Evolutionary conservation across 1,140 invertebrate genomes (phyloP), one percentile per base, ranked within the genome.

Genomic region (Medauroidea extradentata): DNA sequence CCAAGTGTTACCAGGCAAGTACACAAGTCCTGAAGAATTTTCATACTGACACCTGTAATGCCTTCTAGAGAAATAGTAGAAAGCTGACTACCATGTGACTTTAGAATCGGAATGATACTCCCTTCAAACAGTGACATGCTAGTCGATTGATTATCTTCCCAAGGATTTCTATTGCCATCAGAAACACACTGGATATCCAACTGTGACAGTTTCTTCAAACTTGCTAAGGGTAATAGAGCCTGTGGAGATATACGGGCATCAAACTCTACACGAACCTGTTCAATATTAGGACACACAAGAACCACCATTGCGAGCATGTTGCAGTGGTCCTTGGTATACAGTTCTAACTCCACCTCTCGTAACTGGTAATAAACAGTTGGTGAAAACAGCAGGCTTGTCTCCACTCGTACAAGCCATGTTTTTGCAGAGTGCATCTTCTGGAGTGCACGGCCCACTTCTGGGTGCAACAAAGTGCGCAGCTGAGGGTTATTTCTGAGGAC

Each of bases 401-500:
- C 56, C 13, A 49, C 29, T 29, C 42, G 8, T 18, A 49, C 21
- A 23, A 39, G 19, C 56, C 56, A 57, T 14, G 48, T 39, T 24
- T 39, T 25, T 50, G 56, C 38, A 7, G 41, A 27, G 39, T 63
- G 61, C 23, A 59, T 42, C 53, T 63, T 63, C 42, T 53, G 43
- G 8, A 63, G 25, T n/a, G 61, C 57, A 16, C 51, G 49, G 2
- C 59, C 57, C 14, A 63, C 61, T 21, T 63, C 61, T 23, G 56
- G 43, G 24, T 63, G 61, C 8, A 53, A 49, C 18, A 63, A 53
- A 19, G 25, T 49, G 27, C 43, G 43, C 5, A 63, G 51, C 24
- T 63, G 61, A 13, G 61, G 61, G 44, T 63, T 63, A 25, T 54
- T 38, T 27, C 54, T 53, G 4, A 63, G 48, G 3, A 63, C 48